Evolutionary conservation across 1,140 invertebrate genomes (phyloP), one percentile per base, ranked within the genome.

Genomic region (Harpegnathos saltator): DNA sequence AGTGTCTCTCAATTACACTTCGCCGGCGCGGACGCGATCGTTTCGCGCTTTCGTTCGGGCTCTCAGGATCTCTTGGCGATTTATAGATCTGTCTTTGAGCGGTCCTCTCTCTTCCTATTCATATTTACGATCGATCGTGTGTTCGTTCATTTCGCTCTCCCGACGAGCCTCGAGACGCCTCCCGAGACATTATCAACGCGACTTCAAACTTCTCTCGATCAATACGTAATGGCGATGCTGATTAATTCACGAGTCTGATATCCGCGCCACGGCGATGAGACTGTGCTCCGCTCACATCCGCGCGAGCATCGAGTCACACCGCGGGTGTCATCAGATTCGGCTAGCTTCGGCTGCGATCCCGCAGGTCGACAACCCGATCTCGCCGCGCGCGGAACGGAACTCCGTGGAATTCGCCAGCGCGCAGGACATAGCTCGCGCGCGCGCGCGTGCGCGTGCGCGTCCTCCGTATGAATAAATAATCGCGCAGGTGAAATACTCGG

Each of bases 1-100:
- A 69, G 22, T n/a, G 26, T n/a, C 33, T 78, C 56, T 78, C 75
- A 78, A 78, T 78, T 78, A 69, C 48, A 52, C 14, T 12, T 9
- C 22, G 74, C 29, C 29, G 4, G 9, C 33, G 50, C 3, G 38
- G 33, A 69, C 7, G 12, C 58, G 38, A 52, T 38, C 9, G 11
- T 11, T 15, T 33, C 24, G 22, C 48, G 38, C 3, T 74, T 26
- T 52, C 26, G 3, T 54, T 54, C 38, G 38, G 9, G 9, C 4
- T 44, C 4, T 44, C 9, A 15, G 5, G 52, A 54, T 77, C 38
- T 66, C 38, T 77, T 33, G 2, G 7, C 19, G 24, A 65, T 77
- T 78, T 56, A 68, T 24, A 22, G 2, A 77, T 11, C 2, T 19
- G 29, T 11, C 58, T 69, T 78, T 29, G 26, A 69, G 3, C 19